Conservation (phyloP, 2,888 invertebrate species). For the Thymelicus sylvestris region DNA sequence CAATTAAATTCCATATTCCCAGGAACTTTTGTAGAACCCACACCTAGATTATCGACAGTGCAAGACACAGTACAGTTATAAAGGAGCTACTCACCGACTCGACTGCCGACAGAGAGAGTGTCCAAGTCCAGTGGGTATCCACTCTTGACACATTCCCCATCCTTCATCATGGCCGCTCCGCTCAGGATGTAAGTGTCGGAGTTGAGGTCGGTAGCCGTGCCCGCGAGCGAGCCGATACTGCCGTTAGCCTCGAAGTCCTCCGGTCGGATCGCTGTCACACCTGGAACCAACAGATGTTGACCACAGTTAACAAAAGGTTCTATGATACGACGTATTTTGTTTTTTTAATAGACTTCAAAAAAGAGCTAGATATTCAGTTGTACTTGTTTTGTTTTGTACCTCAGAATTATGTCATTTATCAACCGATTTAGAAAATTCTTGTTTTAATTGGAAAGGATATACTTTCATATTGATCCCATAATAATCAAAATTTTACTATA, state of each 20-base stretch:
- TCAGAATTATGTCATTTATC: no score
- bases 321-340: no score
- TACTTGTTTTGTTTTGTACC: no score
- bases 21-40: no score
- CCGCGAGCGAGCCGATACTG: conserved; percentile 78
- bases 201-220: conserved; percentile 95
- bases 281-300: conserved; percentile 73
- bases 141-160: conserved; percentile 93
- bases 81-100: conserved; percentile 84
- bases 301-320: not conserved
- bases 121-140: conserved; percentile 95
- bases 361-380: no score
- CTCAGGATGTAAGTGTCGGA: conserved; percentile 97
- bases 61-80: not conserved
- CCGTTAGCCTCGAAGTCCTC: conserved; percentile 90
- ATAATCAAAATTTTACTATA: no score
- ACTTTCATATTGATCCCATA: no score
- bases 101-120: conserved; percentile 89
- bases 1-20: no score
- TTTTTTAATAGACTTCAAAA: no score
- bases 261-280: conserved; percentile 94
- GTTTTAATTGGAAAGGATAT: no score
- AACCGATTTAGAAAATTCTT: no score
- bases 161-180: conserved; percentile 96
- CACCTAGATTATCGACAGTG: not conserved